Evolutionary conservation across 2,797 vertebrate genomes (phyloP), one percentile per base, ranked within the genome.

Genomic region (Meda fulgida): DNA sequence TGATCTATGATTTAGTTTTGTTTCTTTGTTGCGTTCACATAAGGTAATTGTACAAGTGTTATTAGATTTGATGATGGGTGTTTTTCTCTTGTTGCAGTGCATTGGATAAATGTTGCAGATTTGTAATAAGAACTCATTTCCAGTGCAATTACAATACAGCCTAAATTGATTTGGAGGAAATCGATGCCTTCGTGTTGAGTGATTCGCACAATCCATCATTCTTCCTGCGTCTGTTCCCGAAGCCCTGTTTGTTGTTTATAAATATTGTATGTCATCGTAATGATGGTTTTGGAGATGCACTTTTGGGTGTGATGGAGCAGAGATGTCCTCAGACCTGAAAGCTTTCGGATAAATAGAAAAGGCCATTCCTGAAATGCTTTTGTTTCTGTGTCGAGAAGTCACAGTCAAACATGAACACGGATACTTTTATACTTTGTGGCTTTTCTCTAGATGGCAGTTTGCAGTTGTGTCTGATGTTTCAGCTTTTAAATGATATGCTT

Each of bases 281-380:
- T 91, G 89, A 89, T 86, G 85, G 87, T 89, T 89, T 89, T 89
- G 89, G 84, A 91, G 90, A 93, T 93, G 88, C 87, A 93, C 93
- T 91, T 90, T 87, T 86, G 84, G 46, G 81, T 72, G 88, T 87
- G 60, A 89, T 87, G 66, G 89, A 65, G 63, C 14, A 26, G 70
- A 75, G 80, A 88, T 80, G 86, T 87, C 75, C 89, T 89, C 80
- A 65, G 81, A 87, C 75, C 91, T 89, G 92, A 92, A 90, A 80
- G 89, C 91, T 88, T 89, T 92, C 93, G 90, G 90, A 89, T 78
- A 91, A 91, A 84, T 89, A 75, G 60, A 65, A 65, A 18, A 31
- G 83, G 75, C 66, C 80, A 78, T 89, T 88, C 78, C 86, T 85
- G 72, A 88, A 80, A 83, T 85, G 88, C 78, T 85, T 58, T 79